A percentile compares a stretch with the other conserved stretches of the same genome.
phyloP scores from a whole-genome alignment of 2,797 vertebrate genomes.

The Manis javanica region DNA sequence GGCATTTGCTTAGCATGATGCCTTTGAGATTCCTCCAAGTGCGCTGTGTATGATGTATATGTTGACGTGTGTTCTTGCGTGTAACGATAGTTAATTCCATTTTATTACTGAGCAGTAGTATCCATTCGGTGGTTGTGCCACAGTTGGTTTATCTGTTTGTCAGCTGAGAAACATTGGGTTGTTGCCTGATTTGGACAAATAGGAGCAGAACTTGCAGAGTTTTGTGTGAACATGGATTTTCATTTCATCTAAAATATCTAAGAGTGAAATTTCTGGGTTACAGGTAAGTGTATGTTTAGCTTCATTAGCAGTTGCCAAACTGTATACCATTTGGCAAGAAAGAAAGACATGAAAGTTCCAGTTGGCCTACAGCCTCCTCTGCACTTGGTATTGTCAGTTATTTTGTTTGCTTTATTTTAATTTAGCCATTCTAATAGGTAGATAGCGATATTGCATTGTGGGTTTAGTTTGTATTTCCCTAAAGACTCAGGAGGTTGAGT shows the following conservation, averaged over 20 bases:
- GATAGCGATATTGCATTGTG: background rate
- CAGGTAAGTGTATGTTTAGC: background rate
- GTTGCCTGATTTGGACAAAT: background rate
- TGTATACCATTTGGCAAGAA: background rate
- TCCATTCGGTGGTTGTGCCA: background rate
- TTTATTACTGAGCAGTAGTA: background rate
- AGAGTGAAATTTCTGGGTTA: background rate
- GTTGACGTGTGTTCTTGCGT: background rate
- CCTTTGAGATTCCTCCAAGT: background rate
- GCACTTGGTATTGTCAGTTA: background rate
- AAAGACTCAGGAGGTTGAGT: background rate
- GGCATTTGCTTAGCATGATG: background rate
- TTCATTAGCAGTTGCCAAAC: background rate
- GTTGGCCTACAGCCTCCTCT: background rate
- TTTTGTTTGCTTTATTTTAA: background rate
- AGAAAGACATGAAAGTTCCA: background rate
- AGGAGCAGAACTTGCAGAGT: background rate
- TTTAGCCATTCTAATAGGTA: background rate
- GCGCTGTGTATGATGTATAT: background rate
- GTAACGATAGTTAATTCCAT: background rate
- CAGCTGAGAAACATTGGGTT: background rate
- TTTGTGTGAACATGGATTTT: background rate
- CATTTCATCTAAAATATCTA: constrained; percentile 36
- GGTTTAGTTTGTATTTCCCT: background rate
- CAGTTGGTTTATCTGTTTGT: background rate